Percentiles rank a stretch among this genome's conserved stretches.
Evolutionary conservation across 2,888 invertebrate genomes (phyloP).

Genomic region (Sussaba pulchella): DNA sequence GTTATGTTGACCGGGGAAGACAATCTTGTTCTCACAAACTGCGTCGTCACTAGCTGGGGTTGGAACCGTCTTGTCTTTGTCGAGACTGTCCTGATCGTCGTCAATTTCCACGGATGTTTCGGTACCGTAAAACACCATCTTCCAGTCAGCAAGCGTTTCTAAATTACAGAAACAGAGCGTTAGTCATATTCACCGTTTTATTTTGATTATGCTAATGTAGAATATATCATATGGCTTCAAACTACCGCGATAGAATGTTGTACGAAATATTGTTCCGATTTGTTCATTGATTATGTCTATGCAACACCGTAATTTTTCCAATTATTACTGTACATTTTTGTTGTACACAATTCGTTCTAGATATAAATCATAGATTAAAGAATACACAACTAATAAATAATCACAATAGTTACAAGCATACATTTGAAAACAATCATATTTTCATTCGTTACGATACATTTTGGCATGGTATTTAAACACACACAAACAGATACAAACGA

Average conservation of each 20-base stretch:
- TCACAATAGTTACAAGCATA: too few species aligned
- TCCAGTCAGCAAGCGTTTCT: conserved; percentile 89
- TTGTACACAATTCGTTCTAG: neutral
- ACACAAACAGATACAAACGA: too few species aligned
- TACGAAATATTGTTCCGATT: neutral
- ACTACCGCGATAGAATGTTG: neutral
- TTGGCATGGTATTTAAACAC: too few species aligned
- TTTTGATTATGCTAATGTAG: neutral
- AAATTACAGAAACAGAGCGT: conserved; percentile 63
- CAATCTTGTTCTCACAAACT: conserved; percentile 69
- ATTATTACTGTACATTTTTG: neutral
- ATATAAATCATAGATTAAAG: neutral
- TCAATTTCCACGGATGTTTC: conserved; percentile 85
- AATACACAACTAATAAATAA: conserved; percentile 1
- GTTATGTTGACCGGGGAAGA: conserved; percentile 73
- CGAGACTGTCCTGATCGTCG: conserved; percentile 78
- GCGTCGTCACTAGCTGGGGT: conserved; percentile 67
- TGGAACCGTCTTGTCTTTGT: conserved; percentile 75
- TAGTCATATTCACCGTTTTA: conserved; percentile 13
- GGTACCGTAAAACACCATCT: conserved; percentile 93
- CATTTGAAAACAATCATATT: too few species aligned
- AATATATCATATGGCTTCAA: neutral
- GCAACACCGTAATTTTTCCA: neutral
- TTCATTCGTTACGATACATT: too few species aligned
- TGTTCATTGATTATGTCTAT: neutral